phyloP scores from a whole-genome alignment of 2,888 invertebrate genomes.

The Drosophila merina region DNA sequence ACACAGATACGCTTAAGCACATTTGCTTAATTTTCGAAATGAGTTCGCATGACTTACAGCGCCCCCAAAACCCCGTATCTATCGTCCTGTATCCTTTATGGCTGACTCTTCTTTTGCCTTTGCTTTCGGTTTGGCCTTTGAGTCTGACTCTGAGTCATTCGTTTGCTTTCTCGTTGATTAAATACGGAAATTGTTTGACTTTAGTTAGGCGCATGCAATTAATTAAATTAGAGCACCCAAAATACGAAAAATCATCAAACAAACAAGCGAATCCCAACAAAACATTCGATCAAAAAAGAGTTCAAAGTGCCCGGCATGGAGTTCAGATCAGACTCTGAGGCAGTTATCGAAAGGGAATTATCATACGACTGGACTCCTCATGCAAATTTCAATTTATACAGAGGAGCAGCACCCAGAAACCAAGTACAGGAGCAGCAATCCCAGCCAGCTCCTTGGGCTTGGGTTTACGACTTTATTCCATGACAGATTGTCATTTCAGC shows the following conservation, averaged over 20 bases:
- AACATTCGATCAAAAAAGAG: constrained; percentile 26
- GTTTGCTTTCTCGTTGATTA: constrained; percentile 70
- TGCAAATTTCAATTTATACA: constrained; percentile 71
- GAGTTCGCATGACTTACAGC: constrained; percentile 55
- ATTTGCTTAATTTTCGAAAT: constrained; percentile 64
- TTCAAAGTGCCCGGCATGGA: constrained; percentile 29
- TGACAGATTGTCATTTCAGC: constrained; percentile 69
- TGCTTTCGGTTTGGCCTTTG: constrained; percentile 8
- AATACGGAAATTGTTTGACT: constrained; percentile 71
- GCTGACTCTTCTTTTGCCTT: constrained; percentile 17
- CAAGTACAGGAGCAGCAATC: constrained; percentile 24
- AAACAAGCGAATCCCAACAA: constrained; percentile 24
- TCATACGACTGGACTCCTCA: constrained; percentile 56
- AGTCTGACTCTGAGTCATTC: constrained; percentile 54
- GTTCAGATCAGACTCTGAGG: constrained; percentile 45
- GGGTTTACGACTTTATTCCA: constrained; percentile 74
- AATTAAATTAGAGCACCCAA: constrained; percentile 63
- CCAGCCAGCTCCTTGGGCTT: constrained; percentile 39
- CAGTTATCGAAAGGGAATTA: constrained; percentile 62
- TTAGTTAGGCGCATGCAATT: constrained; percentile 68
- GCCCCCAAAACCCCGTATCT: constrained; percentile 6
- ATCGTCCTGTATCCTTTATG: constrained; percentile 38
- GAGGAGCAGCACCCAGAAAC: constrained; percentile 11
- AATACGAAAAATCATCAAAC: constrained; percentile 41
- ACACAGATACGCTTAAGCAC: constrained; percentile 39